Base-by-base conservation (phyloP, 2,888 invertebrate species). In the Artemia sinica region DNA sequence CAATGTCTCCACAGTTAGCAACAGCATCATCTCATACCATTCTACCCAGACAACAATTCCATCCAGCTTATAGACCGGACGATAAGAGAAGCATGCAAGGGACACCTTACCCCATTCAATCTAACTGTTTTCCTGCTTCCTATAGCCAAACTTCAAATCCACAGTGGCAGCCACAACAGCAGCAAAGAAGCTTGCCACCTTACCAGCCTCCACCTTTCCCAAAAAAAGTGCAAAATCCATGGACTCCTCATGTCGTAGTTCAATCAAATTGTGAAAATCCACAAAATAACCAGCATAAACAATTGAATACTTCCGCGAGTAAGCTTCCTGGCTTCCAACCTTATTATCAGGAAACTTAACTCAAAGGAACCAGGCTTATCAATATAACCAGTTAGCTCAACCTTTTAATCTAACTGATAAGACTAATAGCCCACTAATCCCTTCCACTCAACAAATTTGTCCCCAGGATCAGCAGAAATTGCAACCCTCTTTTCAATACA, bases 131-230 rank as follows among this genome's bases (percentile, higher is more conserved):
- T 41, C 41, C 41, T 41, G 1, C 41, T 41, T 41, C 41, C 6
- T 41, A 41, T 41, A 41, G 41, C 41, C 41, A 41, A 41, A 3
- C 41, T 41, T 58, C 63, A 11, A 58, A 58, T 11, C 63, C n/a
- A 11, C n/a, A 71, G 49, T 63, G 68, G 70, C 71, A 5, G 71
- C 72, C 48, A 75, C 66, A 77, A 70, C 76, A 76, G 18, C 52
- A 50, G 8, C 52, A 66, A 18, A n/a, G 63, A 58, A 73, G 72
- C 52, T 73, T 79, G 71, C 79, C 81, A 4, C 83, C 85, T 0
- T 86, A 87, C 74, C 86, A 86, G 76, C 85, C 83, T 74, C 80
- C 83, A 52, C 82, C 83, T 8, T 80, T 81, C 8, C 79, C 83
- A 11, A 84, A 86, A 14, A 63, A 67, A 28, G 48, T 12, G 18